Percentiles rank a stretch among this genome's conserved stretches.
Conservation (phyloP, 2,888 invertebrate genomes). For the Drosophila limbata region DNA sequence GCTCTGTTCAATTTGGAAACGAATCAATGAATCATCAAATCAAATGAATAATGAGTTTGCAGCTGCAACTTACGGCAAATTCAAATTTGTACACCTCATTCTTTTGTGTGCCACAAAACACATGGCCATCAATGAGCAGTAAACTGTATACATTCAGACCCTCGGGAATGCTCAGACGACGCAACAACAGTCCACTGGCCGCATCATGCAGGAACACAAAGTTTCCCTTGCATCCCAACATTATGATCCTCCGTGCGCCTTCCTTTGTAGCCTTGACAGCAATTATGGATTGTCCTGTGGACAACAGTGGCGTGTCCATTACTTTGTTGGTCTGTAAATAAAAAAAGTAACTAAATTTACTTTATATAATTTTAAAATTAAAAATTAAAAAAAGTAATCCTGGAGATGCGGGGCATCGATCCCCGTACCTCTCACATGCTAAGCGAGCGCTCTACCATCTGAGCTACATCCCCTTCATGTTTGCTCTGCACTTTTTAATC, state of each 20-base stretch:
- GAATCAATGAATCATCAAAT: conserved; percentile 1
- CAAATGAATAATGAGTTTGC: background rate
- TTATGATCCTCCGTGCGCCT: conserved; percentile 88
- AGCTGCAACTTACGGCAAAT: conserved; percentile 88
- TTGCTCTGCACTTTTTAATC: conserved; percentile 18
- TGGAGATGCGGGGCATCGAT: conserved; percentile 86
- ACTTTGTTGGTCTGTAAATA: conserved; percentile 86
- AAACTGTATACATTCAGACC: conserved; percentile 90
- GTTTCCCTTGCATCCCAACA: conserved; percentile 89
- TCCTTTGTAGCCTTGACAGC: conserved; percentile 90
- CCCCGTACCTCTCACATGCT: conserved; percentile 86
- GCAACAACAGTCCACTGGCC: conserved; percentile 88
- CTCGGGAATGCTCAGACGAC: conserved; percentile 87
- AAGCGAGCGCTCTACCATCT: conserved; percentile 86
- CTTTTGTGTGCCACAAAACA: conserved; percentile 92
- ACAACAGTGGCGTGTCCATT: conserved; percentile 85
- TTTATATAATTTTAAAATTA: background rate
- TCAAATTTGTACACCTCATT: conserved; percentile 91
- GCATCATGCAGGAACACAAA: conserved; percentile 91
- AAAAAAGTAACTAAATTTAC: background rate
- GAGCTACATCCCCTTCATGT: conserved; percentile 85
- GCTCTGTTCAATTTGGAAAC: conserved; percentile 86
- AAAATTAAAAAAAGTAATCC: conserved; percentile 5
- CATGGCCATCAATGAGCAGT: conserved; percentile 88
- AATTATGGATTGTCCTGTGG: conserved; percentile 89